phyloP scores from a whole-genome alignment of 1,140 invertebrate genomes.

The Temnothorax curvispinosus region DNA sequence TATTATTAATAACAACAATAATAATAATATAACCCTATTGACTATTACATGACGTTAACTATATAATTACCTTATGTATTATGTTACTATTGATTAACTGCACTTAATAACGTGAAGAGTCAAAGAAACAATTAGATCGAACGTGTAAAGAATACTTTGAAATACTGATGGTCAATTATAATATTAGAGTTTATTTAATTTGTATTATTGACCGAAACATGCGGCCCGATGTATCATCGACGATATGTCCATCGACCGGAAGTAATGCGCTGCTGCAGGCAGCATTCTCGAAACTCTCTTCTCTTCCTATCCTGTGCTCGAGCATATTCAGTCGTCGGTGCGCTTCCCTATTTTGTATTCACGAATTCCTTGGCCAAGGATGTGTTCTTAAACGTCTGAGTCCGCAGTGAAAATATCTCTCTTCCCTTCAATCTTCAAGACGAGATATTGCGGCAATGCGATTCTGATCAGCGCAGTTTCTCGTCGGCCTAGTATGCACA shows the following conservation, averaged over 20 bases:
- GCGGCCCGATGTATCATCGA: slow-evolving; percentile 6
- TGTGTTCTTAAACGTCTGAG: slow-evolving; percentile 30
- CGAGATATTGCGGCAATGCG: slow-evolving; percentile 11
- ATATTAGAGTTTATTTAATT: background rate
- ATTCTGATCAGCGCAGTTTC: slow-evolving; percentile 45
- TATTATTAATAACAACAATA: background rate
- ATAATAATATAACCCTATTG: background rate
- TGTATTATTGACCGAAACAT: slow-evolving; percentile 2
- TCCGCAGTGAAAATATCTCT: slow-evolving; percentile 38
- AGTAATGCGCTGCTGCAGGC: slow-evolving; percentile 25
- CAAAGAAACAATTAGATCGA: background rate
- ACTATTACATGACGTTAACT: background rate
- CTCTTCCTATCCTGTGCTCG: background rate
- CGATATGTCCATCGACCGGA: slow-evolving; percentile 28
- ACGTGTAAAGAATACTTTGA: background rate
- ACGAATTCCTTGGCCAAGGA: slow-evolving; percentile 47
- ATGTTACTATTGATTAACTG: slow-evolving; percentile 28
- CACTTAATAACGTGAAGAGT: background rate
- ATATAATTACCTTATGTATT: background rate
- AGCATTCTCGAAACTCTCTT: slow-evolving; percentile 1
- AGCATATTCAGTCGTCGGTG: slow-evolving; percentile 24
- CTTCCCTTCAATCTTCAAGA: slow-evolving; percentile 29
- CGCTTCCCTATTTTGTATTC: slow-evolving; percentile 48
- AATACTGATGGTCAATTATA: background rate
- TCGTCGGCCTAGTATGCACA: slow-evolving; percentile 6